Percentiles rank a stretch among this genome's conserved stretches.
Evolutionary conservation across 2,113 vertebrate genomes (phyloP).

Genomic region (Nycticorax nycticorax): DNA sequence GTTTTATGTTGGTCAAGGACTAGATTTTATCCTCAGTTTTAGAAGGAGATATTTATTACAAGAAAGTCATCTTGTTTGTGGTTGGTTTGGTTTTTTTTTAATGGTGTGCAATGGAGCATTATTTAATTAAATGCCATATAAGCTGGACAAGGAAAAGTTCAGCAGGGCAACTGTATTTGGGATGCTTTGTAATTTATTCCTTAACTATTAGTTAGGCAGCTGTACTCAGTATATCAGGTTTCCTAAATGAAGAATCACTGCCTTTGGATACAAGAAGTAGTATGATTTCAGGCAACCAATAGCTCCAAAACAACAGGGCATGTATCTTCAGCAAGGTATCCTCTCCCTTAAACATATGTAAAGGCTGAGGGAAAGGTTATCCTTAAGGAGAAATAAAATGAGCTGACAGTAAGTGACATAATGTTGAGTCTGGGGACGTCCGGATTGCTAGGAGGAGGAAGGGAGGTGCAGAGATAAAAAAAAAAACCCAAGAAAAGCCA

Average conservation of each 20-base stretch:
- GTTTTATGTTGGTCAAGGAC: not conserved
- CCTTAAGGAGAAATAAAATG: not conserved
- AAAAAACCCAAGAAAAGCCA: not conserved
- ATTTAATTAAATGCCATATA: constrained; percentile 57
- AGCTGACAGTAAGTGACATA: not conserved
- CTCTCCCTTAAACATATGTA: not conserved
- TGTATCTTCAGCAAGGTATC: not conserved
- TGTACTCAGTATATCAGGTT: not conserved
- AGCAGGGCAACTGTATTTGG: not conserved
- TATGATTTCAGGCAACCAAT: not conserved
- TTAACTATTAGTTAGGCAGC: constrained; percentile 38
- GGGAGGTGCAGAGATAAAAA: not conserved
- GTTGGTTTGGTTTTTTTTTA: not conserved
- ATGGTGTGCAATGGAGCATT: constrained; percentile 48
- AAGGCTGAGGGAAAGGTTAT: constrained; percentile 1
- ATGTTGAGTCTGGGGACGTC: not conserved
- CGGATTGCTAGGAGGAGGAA: not conserved
- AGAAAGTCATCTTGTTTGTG: not conserved
- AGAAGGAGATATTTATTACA: not conserved
- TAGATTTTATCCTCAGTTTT: not conserved
- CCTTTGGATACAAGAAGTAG: not conserved
- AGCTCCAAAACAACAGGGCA: not conserved
- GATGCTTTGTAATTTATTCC: constrained; percentile 9
- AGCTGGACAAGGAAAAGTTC: constrained; percentile 31
- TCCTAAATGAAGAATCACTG: constrained; percentile 21